Conservation (phyloP, 2,888 invertebrate genomes). For the Watsonalla binaria region DNA sequence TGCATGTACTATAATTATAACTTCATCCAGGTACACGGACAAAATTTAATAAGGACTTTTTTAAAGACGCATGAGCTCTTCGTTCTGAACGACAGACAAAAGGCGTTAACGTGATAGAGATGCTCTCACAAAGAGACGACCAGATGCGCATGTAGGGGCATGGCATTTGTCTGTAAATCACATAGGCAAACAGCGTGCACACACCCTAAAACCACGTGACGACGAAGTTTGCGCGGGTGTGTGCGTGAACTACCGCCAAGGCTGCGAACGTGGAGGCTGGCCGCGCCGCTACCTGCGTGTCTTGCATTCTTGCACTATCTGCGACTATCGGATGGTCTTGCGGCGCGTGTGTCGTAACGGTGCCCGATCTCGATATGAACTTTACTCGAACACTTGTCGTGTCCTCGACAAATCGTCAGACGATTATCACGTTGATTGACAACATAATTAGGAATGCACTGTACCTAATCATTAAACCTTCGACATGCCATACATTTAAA, state of each 20-base stretch:
- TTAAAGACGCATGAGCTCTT: conserved; percentile 50
- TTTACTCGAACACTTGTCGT: conserved; percentile 43
- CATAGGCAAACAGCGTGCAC: conserved; percentile 63
- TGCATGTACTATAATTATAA: conserved; percentile 41
- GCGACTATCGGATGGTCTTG: conserved; percentile 52
- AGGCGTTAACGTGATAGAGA: conserved; percentile 63
- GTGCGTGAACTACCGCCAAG: conserved; percentile 33
- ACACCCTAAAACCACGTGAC: conserved; percentile 23
- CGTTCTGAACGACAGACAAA: conserved; percentile 50
- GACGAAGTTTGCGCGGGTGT: conserved; percentile 28
- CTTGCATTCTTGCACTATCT: conserved; percentile 69
- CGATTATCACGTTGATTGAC: conserved; percentile 48
- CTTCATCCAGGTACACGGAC: conserved; percentile 37
- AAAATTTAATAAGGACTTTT: conserved; percentile 50
- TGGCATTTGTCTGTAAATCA: conserved; percentile 74
- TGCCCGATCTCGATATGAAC: conserved; percentile 43
- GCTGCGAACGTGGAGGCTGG: conserved; percentile 18
- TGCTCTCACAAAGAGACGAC: conserved; percentile 55
- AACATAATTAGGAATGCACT: conserved; percentile 55
- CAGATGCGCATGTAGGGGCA: conserved; percentile 63
- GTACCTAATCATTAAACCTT: conserved; percentile 47
- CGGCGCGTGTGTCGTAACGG: conserved; percentile 53
- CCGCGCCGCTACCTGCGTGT: conserved; percentile 57
- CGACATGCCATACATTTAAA: conserved; percentile 18
- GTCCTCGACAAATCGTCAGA: conserved; percentile 47